Conservation (phyloP, 2,888 invertebrate genomes). For the Lepas anatifera region DNA sequence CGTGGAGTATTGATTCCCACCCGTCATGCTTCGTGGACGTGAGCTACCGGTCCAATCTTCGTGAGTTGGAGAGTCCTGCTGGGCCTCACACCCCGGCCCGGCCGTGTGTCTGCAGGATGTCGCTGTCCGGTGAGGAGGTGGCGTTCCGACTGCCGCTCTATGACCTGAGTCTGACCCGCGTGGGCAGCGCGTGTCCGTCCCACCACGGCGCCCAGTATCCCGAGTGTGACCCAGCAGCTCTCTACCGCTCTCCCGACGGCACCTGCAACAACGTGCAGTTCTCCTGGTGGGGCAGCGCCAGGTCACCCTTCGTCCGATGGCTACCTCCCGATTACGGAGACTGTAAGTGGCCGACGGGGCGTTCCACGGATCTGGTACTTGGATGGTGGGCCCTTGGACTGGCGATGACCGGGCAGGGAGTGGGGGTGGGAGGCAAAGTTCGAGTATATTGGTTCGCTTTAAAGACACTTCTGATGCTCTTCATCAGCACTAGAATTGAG, state of each 20-base stretch:
- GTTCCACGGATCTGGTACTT: no score
- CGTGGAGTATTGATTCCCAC: no score
- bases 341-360: neutral
- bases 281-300: conserved; percentile 5
- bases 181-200: neutral
- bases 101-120: neutral
- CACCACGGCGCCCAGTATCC: neutral
- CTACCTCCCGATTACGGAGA: neutral
- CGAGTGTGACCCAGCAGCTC: neutral
- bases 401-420: no score
- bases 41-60: no score
- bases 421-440: no score
- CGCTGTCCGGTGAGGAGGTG: neutral
- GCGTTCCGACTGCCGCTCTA: neutral
- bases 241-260: neutral
- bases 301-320: neutral
- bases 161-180: neutral
- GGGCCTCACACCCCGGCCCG: no score
- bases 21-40: no score
- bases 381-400: no score
- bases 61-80: no score
- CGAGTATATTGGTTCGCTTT: no score
- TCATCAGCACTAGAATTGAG: no score
- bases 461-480: no score
- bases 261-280: neutral